A percentile compares a stretch with the other conserved stretches of the same genome.
Conservation (phyloP, 2,113 vertebrate species). For the Rhynchomys soricoides region DNA sequence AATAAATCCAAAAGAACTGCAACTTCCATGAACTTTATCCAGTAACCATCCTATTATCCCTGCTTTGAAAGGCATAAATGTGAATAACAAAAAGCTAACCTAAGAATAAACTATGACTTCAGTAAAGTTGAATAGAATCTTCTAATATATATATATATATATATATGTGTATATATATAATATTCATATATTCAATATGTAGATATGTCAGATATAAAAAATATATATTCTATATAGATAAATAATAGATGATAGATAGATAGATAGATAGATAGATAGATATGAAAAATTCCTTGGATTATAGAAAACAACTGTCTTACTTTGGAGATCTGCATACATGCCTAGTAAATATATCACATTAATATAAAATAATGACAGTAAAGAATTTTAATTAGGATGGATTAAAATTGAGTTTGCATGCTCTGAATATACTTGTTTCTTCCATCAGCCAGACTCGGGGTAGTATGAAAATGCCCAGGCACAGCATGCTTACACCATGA, state of each 20-base stretch:
- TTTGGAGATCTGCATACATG: background rate
- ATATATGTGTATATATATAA: too few species aligned
- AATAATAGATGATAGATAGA: too few species aligned
- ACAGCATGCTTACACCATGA: background rate
- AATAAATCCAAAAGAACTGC: background rate
- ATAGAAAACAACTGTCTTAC: background rate
- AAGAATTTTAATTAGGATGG: conserved; percentile 4
- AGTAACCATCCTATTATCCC: background rate
- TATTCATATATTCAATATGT: too few species aligned
- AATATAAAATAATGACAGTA: background rate
- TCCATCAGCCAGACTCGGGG: background rate
- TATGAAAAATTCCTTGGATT: background rate
- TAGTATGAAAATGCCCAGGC: background rate
- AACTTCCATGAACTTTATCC: background rate
- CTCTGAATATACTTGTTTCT: background rate
- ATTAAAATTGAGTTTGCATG: background rate
- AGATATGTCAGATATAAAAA: too few species aligned
- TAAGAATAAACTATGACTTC: background rate
- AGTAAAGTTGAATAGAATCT: background rate
- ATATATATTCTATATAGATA: too few species aligned
- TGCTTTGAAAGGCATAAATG: background rate
- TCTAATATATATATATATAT: too few species aligned
- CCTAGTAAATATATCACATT: background rate
- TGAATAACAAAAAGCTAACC: background rate
- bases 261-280: too few species aligned